A percentile compares a stretch with the other conserved stretches of the same genome.
Conservation (phyloP, 2,113 vertebrate species). For the Cryptoleucopteryx plumbea region DNA sequence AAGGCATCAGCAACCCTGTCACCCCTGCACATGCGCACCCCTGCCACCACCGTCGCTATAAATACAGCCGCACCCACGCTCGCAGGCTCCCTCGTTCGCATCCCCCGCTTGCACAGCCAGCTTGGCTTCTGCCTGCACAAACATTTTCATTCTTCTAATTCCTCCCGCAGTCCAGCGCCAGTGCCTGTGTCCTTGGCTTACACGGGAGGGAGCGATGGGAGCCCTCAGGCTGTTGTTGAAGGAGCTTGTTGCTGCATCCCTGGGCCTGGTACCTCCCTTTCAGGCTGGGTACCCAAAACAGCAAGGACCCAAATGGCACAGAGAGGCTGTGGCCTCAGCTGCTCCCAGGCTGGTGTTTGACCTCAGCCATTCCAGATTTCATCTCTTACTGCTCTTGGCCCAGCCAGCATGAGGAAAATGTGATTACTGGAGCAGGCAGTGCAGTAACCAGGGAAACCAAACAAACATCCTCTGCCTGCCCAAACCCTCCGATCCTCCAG, state of each 20-base stretch:
- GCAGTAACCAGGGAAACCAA: slow-evolving; percentile 68
- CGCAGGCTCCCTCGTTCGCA: neutral
- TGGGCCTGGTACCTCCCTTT: neutral
- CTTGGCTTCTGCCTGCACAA: slow-evolving; percentile 51
- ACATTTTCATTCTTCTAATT: slow-evolving; percentile 55
- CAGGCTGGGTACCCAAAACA: neutral
- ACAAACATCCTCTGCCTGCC: slow-evolving; percentile 56
- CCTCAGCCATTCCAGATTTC: slow-evolving; percentile 12
- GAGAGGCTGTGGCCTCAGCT: neutral
- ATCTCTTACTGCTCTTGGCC: slow-evolving; percentile 6
- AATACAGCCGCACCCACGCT: neutral
- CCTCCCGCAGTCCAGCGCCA: neutral
- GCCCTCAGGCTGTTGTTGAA: neutral
- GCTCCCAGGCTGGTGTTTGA: slow-evolving; percentile 41
- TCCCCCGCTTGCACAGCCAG: neutral
- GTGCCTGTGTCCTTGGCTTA: neutral
- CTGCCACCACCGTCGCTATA: neutral
- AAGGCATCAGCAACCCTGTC: neutral
- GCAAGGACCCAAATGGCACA: neutral
- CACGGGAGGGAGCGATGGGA: neutral
- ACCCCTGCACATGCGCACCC: neutral
- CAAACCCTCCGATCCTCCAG: neutral
- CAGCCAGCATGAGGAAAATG: slow-evolving; percentile 34
- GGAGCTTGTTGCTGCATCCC: neutral
- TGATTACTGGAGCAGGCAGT: slow-evolving; percentile 41